Conservation (phyloP, 2,113 vertebrate species). For the Tragelaphus imberbis region DNA sequence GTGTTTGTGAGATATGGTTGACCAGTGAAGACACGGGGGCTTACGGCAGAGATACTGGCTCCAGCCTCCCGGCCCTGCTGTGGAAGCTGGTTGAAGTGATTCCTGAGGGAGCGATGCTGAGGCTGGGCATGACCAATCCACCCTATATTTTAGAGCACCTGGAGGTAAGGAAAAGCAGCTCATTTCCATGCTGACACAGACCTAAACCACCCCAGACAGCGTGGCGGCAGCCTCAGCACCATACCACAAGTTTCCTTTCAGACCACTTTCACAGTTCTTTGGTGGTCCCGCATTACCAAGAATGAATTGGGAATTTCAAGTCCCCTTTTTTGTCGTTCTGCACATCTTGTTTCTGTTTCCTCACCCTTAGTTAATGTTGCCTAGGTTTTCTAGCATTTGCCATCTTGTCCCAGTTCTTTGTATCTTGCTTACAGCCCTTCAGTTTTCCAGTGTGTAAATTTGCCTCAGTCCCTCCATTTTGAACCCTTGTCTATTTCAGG, state of each 20-base stretch:
- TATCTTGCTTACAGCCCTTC: background rate
- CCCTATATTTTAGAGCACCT: slow-evolving; percentile 99
- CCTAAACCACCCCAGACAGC: background rate
- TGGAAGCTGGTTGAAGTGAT: slow-evolving; percentile 95
- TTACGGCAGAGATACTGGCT: slow-evolving; percentile 95
- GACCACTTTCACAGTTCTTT: background rate
- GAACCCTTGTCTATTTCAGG: background rate
- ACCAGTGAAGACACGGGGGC: slow-evolving; percentile 99
- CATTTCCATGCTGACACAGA: background rate
- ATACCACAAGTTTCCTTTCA: background rate
- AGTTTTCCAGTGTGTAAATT: background rate
- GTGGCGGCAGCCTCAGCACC: background rate
- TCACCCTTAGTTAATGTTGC: background rate
- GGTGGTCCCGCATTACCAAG: background rate
- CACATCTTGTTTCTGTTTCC: background rate
- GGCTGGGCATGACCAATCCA: slow-evolving; percentile 98
- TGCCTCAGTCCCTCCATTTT: background rate
- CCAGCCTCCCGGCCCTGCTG: slow-evolving; percentile 92
- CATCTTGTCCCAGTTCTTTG: background rate
- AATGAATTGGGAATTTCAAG: background rate
- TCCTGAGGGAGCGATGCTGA: slow-evolving; percentile 95
- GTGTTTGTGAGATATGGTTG: slow-evolving; percentile 99
- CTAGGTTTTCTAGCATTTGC: background rate
- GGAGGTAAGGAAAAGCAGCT: slow-evolving; percentile 85
- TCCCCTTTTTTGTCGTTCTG: background rate